Conservation (phyloP, 1,140 invertebrate genomes). For the Lepidotrigona ventralis region DNA sequence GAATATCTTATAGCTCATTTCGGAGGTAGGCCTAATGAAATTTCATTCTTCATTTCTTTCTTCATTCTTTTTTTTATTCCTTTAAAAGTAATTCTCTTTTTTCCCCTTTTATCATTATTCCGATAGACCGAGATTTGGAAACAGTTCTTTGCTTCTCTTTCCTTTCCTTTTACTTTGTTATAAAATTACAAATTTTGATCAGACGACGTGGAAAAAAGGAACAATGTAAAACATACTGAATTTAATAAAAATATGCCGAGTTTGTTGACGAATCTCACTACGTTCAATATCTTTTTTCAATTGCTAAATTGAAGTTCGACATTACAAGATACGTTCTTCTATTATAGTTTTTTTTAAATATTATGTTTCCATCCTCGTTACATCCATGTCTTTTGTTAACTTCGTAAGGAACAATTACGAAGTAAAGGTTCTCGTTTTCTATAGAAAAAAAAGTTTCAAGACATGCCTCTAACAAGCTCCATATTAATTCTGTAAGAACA, state of each 20-base stretch:
- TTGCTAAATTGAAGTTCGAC: conserved; percentile 1
- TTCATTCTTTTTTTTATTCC: not conserved
- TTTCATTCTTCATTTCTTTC: not conserved
- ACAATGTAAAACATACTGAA: conserved; percentile 2
- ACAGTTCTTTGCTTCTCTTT: not conserved
- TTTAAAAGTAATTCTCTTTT: not conserved
- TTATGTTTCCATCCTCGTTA: conserved; percentile 16
- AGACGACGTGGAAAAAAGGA: no score
- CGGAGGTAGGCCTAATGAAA: conserved; percentile 29
- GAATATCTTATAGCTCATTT: conserved; percentile 17
- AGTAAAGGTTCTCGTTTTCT: not conserved
- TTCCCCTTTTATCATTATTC: not conserved
- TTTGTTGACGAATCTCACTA: not conserved
- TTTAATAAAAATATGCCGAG: conserved; percentile 19
- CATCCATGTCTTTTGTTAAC: conserved; percentile 7
- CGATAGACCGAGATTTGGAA: conserved; percentile 13
- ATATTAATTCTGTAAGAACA: not conserved
- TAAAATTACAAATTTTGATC: no score
- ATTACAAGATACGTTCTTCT: not conserved
- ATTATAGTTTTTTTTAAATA: not conserved
- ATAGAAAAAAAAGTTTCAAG: conserved; percentile 7
- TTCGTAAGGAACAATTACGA: not conserved
- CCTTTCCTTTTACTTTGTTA: not conserved
- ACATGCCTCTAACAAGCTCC: conserved; percentile 26
- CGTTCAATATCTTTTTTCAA: not conserved